These are phyloP conservation scores for Zeugodacus cucurbitae DNA, from an alignment of 1,140 invertebrate genomes.

Conservation along the genomic window DNA sequence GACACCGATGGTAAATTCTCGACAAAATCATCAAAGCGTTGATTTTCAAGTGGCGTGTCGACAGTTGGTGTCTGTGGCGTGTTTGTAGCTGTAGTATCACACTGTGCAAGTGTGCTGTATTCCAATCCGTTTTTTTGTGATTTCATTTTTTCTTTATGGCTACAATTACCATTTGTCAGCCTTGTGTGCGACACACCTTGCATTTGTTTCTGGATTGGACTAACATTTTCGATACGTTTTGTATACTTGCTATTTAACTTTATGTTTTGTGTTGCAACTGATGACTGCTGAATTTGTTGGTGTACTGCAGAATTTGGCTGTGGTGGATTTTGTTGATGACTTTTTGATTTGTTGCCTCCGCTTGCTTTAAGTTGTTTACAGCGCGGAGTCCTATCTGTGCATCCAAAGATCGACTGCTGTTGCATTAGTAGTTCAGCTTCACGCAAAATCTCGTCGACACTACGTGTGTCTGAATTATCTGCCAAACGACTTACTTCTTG, in stretches of 20 bases:
- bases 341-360: not conserved
- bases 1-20: slow-evolving; percentile 62
- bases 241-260: slow-evolving; percentile 58
- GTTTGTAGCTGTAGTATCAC: not conserved
- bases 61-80: slow-evolving; percentile 42
- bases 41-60: slow-evolving; percentile 16
- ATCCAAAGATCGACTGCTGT: slow-evolving; percentile 52
- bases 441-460: slow-evolving; percentile 62
- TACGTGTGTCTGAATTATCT: slow-evolving; percentile 57
- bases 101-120: not conserved
- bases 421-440: slow-evolving; percentile 63
- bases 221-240: slow-evolving; percentile 55
- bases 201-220: not conserved
- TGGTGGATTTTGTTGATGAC: not conserved
- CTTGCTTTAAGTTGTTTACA: not conserved
- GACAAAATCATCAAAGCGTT: slow-evolving; percentile 55
- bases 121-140: not conserved
- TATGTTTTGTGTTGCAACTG: slow-evolving; percentile 47
- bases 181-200: not conserved
- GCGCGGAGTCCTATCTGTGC: not conserved
- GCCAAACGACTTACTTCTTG: slow-evolving; percentile 61
- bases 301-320: not conserved
- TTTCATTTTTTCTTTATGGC: not conserved
- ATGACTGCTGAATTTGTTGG: not conserved
- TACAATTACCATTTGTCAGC: slow-evolving; percentile 1